Evolutionary conservation across 2,113 vertebrate genomes (phyloP).

Genomic region (Boleophthalmus pectinirostris): DNA sequence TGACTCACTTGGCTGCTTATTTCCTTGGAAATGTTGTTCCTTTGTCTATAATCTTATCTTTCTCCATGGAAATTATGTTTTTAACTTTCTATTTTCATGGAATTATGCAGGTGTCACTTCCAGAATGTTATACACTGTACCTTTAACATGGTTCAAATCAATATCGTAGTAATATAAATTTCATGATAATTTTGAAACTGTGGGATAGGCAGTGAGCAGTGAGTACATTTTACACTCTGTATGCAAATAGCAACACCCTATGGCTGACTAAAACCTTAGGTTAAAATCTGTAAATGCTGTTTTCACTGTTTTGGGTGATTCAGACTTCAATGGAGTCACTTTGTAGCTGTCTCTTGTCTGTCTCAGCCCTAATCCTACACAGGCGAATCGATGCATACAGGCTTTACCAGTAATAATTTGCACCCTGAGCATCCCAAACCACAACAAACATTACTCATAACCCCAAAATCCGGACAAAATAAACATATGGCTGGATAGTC

Average conservation of each 20-base stretch:
- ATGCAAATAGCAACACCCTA: conserved; percentile 4
- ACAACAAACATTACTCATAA: conserved; percentile 35
- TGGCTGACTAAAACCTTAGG: neutral
- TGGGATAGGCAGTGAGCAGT: neutral
- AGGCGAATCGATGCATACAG: neutral
- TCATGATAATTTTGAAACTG: neutral
- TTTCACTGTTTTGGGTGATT: conserved; percentile 28
- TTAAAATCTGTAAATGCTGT: neutral
- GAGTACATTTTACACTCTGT: neutral
- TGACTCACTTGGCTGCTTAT: too few relatives aligned
- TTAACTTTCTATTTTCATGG: too few relatives aligned
- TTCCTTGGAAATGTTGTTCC: too few relatives aligned
- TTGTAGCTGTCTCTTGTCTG: neutral
- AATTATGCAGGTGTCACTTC: too few relatives aligned
- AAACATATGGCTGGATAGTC: conserved; percentile 41
- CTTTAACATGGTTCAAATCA: too few relatives aligned
- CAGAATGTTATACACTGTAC: too few relatives aligned
- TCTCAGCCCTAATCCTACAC: neutral
- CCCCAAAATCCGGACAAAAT: conserved; percentile 36
- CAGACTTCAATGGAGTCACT: neutral
- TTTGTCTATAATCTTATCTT: too few relatives aligned
- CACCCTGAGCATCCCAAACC: conserved; percentile 19
- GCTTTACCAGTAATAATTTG: neutral
- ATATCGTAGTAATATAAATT: neutral
- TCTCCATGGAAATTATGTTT: too few relatives aligned